Evolutionary conservation across 2,888 invertebrate genomes (phyloP), one percentile per base, ranked within the genome.

Genomic region (Tortricodes alternella): DNA sequence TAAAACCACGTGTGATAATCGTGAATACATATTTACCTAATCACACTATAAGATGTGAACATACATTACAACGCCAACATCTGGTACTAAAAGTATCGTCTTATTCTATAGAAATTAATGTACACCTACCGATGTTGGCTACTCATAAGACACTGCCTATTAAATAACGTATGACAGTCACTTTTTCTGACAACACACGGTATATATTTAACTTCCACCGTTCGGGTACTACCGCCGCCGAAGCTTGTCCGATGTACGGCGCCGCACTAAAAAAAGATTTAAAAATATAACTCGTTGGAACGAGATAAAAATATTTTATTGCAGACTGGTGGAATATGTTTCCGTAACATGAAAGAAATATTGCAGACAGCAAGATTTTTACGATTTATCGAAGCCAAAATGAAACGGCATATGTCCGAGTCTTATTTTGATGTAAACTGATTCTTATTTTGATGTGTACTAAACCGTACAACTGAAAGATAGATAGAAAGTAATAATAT

Each of bases 141-240:
- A 49, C 21, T 56, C 56, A 56, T 56, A 56, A 56, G 56, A 56
- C 32, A 32, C 38, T 50, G 29, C 32, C 23, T 50, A 50, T 50
- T 50, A 50, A 4, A 44, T 44, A 41, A 56, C 44, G 29, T 29
- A 9, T 56, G 44, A 27, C 18, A 23, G 43, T 27, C 19, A 13
- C 13, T 4, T n/a, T n/a, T 13, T 7, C n/a, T 15, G 58, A 51
- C 39, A 49, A 29, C 38, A n/a, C n/a, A 27, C 41, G 59, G 53
- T 62, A 63, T 56, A 61, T 57, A 60, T 62, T 62, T 61, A 63
- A 64, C 61, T 60, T 58, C 58, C 60, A 62, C 49, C 34, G 41
- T 52, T 41, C 46, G 59, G 57, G 62, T 76, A 74, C 74, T 80
- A 77, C 75, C 76, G 74, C 53, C 70, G 72, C 58, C 67, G 74